Conservation (phyloP, 2,113 vertebrate genomes). For the Planiliza haematocheilus region DNA sequence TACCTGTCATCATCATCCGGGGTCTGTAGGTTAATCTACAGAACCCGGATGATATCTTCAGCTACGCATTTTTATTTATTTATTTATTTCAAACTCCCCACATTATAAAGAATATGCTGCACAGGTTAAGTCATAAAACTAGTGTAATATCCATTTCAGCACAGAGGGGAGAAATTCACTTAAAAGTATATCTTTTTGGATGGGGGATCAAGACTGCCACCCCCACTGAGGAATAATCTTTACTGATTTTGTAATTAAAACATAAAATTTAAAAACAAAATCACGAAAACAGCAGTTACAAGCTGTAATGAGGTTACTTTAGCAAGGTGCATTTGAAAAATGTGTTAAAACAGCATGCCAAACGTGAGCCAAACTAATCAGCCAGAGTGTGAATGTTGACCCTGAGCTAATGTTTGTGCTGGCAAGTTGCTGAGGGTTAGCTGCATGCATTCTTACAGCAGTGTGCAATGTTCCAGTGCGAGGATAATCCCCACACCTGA, state of each 20-base stretch:
- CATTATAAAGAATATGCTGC: no score
- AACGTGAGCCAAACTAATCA: background rate
- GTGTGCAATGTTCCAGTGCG: slow-evolving; percentile 54
- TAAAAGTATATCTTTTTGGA: background rate
- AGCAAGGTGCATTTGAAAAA: background rate
- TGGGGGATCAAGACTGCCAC: background rate
- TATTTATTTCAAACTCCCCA: no score
- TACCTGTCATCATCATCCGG: no score
- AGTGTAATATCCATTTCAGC: no score
- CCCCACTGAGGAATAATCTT: no score
- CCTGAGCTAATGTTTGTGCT: slow-evolving; percentile 40
- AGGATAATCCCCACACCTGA: slow-evolving; percentile 70
- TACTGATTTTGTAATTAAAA: no score
- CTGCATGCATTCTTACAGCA: slow-evolving; percentile 38
- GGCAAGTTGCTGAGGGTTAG: slow-evolving; percentile 28
- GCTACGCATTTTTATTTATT: no score
- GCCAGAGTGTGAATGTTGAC: background rate
- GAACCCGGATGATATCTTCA: no score
- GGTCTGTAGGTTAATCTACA: no score
- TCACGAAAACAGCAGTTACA: background rate
- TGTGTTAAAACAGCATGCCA: background rate
- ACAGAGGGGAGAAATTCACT: no score
- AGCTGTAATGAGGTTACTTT: background rate
- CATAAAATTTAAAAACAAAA: no score
- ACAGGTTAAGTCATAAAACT: no score